Evolutionary conservation across 2,797 vertebrate genomes (phyloP), one percentile per base, ranked within the genome.

Genomic region (Liparis tanakae): DNA sequence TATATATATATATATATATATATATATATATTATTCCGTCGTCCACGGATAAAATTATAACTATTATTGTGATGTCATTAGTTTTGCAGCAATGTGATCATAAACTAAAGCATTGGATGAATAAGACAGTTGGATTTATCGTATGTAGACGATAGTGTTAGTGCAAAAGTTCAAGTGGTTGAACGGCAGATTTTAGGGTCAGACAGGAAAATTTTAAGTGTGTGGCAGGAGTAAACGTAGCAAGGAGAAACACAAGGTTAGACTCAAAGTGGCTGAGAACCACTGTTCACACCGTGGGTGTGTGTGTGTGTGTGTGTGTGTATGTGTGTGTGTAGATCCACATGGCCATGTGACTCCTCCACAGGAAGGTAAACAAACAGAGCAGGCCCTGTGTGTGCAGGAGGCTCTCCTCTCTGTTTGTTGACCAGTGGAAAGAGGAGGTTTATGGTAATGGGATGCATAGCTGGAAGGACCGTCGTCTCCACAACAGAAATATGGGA

Each of bases 361-460:
- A 44, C 48, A 72, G 67, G 51, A 70, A 70, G 37, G 77, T 78
- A 85, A 87, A 88, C 70, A 90, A 70, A 51, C 3, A 15, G 2
- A 70, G 10, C 46, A n/a, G 17, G 36, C 25, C 0, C 25, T 30
- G 25, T 18, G 25, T 41, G 44, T 43, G 58, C 59, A 17, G 60
- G 78, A 79, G 72, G 64, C 61, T 70, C 60, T 67, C 34, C 69
- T 70, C 25, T 3, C 56, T 63, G 76, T 87, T 87, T 91, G 84
- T 88, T 88, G 78, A 85, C 2, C 76, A 85, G 53, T 71, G 63
- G 79, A 78, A 78, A 74, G 25, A 69, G 59, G 36, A 68, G 5
- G 53, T 80, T 92, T 89, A 90, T 88, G 85, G 84, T 85, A 86
- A 88, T 85, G 82, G 63, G 75, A 50, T n/a, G 59, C 46, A 65